phyloP scores from a whole-genome alignment of 2,888 invertebrate species.

The Temnothorax unifasciatus region DNA sequence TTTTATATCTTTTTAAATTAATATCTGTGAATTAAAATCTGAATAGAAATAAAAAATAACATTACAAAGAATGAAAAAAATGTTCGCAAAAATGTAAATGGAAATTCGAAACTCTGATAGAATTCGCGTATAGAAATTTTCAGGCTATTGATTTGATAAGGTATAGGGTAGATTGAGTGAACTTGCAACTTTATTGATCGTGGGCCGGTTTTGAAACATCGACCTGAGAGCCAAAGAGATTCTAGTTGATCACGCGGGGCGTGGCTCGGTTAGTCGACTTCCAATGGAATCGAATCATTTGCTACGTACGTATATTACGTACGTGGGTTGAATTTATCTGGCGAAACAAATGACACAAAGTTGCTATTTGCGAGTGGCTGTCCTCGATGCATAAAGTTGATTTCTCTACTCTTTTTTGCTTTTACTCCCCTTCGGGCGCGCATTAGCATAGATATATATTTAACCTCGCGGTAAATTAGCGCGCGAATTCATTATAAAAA shows the following conservation, averaged over 20 bases:
- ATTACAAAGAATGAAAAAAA: background rate
- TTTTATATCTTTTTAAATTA: background rate
- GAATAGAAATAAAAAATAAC: background rate
- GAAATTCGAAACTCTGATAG: background rate
- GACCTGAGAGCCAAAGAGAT: slow-evolving; percentile 23
- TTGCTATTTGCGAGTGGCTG: background rate
- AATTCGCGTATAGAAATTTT: background rate
- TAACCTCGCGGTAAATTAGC: background rate
- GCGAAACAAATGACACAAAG: slow-evolving; percentile 10
- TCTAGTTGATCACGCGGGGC: slow-evolving; percentile 28
- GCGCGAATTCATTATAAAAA: background rate
- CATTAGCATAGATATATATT: background rate
- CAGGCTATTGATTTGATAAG: background rate
- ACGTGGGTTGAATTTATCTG: slow-evolving; percentile 42
- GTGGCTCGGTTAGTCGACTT: slow-evolving; percentile 42
- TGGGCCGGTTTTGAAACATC: slow-evolving; percentile 24
- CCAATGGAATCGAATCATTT: slow-evolving; percentile 32
- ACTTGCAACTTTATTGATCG: slow-evolving; percentile 20
- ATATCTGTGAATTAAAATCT: background rate
- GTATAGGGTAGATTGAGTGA: slow-evolving; percentile 12
- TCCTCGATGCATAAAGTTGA: background rate
- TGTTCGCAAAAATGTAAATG: background rate
- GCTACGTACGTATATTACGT: slow-evolving; percentile 18
- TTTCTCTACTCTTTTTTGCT: background rate
- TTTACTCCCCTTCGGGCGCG: background rate